phyloP scores from a whole-genome alignment of 2,888 invertebrate species.

The Hanleya hanleyi region DNA sequence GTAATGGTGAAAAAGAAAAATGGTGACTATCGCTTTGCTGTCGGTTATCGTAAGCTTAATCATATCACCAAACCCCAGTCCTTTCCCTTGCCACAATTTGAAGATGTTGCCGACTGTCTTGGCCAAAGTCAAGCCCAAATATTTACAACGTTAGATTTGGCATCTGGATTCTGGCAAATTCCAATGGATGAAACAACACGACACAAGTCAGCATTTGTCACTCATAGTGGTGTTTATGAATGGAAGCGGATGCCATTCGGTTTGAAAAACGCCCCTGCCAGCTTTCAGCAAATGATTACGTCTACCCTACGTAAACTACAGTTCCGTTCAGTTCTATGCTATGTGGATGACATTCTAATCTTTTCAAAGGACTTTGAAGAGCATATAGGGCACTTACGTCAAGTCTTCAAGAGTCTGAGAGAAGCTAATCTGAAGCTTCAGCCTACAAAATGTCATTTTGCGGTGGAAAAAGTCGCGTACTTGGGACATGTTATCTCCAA shows the following conservation, averaged over 20 bases:
- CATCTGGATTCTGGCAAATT: conserved; percentile 12
- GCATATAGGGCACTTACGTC: conserved; percentile 19
- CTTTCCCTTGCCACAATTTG: conserved; percentile 6
- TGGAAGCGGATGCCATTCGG: conserved; percentile 20
- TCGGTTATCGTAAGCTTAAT: conserved; percentile 1
- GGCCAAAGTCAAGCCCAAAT: conserved; percentile 7
- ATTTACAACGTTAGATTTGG: neutral
- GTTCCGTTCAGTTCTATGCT: conserved; percentile 18
- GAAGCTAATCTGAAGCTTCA: conserved; percentile 19
- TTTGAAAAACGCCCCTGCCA: conserved; percentile 9
- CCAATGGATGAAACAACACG: neutral
- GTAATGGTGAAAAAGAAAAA: conserved; percentile 15
- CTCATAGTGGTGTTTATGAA: conserved; percentile 5
- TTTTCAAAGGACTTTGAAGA: conserved; percentile 9
- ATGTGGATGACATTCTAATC: conserved; percentile 28
- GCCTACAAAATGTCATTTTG: conserved; percentile 26
- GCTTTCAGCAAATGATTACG: conserved; percentile 19
- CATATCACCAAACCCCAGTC: neutral
- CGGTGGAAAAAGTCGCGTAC: conserved; percentile 14
- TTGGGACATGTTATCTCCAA: conserved; percentile 25
- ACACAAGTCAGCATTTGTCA: conserved; percentile 23
- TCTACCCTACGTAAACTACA: conserved; percentile 16
- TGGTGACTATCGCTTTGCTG: neutral
- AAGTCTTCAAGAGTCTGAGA: conserved; percentile 12
- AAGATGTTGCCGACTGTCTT: conserved; percentile 9